Evolutionary conservation across 2,888 invertebrate genomes (phyloP).

Genomic region (Lacanobia oleracea): DNA sequence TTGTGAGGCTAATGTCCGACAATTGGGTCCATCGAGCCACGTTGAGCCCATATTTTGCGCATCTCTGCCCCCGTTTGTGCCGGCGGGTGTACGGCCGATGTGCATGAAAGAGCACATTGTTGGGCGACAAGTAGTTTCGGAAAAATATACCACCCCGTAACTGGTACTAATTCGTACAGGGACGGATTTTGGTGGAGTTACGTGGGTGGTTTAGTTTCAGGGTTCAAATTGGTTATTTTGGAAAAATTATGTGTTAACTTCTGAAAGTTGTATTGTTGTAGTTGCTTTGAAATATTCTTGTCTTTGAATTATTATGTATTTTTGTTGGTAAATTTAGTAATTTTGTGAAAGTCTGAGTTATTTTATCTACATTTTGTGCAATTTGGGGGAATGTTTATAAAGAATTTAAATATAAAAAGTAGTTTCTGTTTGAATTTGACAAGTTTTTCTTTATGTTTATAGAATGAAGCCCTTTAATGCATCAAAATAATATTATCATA

Average conservation of each 20-base stretch:
- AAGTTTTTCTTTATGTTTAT: neutral
- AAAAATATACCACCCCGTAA: conserved; percentile 88
- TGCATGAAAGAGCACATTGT: conserved; percentile 82
- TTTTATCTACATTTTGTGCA: neutral
- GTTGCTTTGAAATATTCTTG: neutral
- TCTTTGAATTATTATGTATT: conserved; percentile 20
- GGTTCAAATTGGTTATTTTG: conserved; percentile 10
- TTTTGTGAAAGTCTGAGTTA: neutral
- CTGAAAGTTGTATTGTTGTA: conserved; percentile 14
- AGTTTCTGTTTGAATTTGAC: neutral
- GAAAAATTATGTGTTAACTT: conserved; percentile 39
- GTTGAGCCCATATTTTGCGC: conserved; percentile 77
- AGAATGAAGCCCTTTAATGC: neutral
- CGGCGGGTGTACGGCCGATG: conserved; percentile 68
- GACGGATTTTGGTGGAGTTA: conserved; percentile 68
- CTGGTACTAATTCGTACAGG: conserved; percentile 85
- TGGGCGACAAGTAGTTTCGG: conserved; percentile 84
- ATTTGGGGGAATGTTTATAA: neutral
- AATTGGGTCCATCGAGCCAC: conserved; percentile 64
- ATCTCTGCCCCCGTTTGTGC: conserved; percentile 79
- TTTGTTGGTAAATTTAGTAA: conserved; percentile 5
- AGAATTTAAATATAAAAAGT: conserved; percentile 8
- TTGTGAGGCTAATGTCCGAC: conserved; percentile 69
- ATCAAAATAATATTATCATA: too few relatives aligned
- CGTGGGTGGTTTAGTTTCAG: neutral